phyloP scores from a whole-genome alignment of 1,140 invertebrate species.

The Callitettix versicolor region DNA sequence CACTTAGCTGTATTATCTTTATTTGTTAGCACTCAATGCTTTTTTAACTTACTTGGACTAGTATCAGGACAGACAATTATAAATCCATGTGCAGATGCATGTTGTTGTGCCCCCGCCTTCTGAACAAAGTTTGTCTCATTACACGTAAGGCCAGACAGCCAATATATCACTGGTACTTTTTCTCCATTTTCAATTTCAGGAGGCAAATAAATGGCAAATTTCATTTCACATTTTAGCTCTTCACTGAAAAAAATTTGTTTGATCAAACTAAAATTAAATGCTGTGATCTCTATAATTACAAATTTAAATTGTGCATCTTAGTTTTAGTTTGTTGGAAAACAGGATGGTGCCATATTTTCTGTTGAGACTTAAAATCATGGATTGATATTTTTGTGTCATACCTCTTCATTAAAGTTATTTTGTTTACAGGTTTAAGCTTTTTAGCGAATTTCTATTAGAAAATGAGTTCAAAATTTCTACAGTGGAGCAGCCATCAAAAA shows the following conservation, averaged over 20 bases:
- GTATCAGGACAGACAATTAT: conserved; percentile 91
- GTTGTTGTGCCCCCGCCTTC: conserved; percentile 86
- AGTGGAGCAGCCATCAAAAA: too few relatives aligned
- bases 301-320: not conserved
- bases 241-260: conserved; percentile 46
- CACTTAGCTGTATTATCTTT: too few relatives aligned
- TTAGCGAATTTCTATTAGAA: too few relatives aligned
- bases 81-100: conserved; percentile 69
- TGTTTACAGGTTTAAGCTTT: not conserved
- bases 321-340: not conserved
- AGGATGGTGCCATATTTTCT: not conserved
- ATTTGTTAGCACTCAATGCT: too few relatives aligned
- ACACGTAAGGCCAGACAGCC: conserved; percentile 88
- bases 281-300: not conserved
- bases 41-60: conserved; percentile 58
- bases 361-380: not conserved
- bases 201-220: conserved; percentile 84
- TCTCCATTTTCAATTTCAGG: conserved; percentile 52
- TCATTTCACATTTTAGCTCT: conserved; percentile 80
- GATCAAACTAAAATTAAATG: not conserved
- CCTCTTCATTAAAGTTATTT: not conserved
- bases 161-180: conserved; percentile 75
- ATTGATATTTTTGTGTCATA: not conserved
- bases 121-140: conserved; percentile 94
- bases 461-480: too few relatives aligned